A percentile compares a stretch with the other conserved stretches of the same genome.
Conservation (phyloP, 35 echinoderm and acorn worm species). For the Holothuria glaberrima region DNA sequence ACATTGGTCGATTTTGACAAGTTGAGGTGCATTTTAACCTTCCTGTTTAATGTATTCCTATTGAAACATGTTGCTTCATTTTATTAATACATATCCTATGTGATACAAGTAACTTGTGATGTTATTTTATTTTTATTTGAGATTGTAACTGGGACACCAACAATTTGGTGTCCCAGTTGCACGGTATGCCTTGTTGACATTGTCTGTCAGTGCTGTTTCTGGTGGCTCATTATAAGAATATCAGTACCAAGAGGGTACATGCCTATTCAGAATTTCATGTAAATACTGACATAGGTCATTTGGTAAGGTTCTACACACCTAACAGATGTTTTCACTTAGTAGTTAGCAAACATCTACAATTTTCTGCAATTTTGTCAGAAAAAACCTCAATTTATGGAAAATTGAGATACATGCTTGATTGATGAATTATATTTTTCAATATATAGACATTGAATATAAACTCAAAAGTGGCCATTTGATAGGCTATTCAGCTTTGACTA, state of each 20-base stretch:
- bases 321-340: not conserved
- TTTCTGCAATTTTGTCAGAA: not conserved
- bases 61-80: too few relatives aligned
- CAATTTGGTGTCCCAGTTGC: constrained; percentile 5
- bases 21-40: too few relatives aligned
- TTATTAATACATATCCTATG: not conserved
- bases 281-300: not conserved
- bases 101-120: not conserved
- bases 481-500: not conserved
- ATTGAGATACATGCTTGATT: not conserved
- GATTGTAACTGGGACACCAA: constrained; percentile 13
- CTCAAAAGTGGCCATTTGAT: not conserved
- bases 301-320: not conserved
- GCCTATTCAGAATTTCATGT: not conserved
- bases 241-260: not conserved
- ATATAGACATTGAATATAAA: not conserved
- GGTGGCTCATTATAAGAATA: not conserved
- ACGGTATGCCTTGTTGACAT: not conserved
- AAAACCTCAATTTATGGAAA: not conserved
- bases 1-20: too few relatives aligned
- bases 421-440: not conserved
- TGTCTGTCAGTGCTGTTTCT: not conserved
- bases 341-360: not conserved
- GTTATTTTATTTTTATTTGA: not conserved
- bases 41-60: too few relatives aligned